Percentiles rank a stretch among this genome's conserved stretches.
Conservation (phyloP, 2,888 invertebrate genomes). For the Acronicta alni region DNA sequence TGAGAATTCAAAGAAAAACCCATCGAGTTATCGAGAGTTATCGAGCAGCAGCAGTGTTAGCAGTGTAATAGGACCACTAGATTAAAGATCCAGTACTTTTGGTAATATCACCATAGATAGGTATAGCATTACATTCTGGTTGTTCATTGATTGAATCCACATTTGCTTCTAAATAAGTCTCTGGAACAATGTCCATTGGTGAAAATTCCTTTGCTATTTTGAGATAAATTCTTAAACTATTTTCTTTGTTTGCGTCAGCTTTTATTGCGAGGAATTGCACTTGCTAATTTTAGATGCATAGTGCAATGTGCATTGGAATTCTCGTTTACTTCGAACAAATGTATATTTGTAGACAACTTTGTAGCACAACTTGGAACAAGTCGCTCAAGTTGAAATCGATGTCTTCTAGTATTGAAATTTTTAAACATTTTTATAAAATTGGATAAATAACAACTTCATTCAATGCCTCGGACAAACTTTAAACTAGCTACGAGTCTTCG, state of each 20-base stretch:
- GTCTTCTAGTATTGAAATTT: conserved; percentile 17
- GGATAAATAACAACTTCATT: conserved; percentile 1
- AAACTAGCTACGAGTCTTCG: conserved; percentile 2
- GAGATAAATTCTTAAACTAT: conserved; percentile 7
- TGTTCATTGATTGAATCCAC: background rate
- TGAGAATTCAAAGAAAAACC: too few relatives aligned
- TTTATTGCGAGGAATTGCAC: conserved; percentile 30
- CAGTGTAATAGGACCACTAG: too few relatives aligned
- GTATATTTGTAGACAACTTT: conserved; percentile 27
- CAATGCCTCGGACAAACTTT: background rate
- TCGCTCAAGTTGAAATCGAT: conserved; percentile 20
- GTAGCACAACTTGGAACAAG: conserved; percentile 26
- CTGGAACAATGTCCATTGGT: background rate
- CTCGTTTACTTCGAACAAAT: conserved; percentile 27
- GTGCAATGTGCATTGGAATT: conserved; percentile 29
- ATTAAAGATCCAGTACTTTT: too few relatives aligned
- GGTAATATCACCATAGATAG: too few relatives aligned
- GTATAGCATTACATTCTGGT: background rate
- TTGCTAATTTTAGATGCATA: conserved; percentile 14
- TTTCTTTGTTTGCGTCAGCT: conserved; percentile 3
- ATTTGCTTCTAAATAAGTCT: background rate
- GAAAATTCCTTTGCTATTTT: conserved; percentile 3
- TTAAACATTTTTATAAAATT: conserved; percentile 5
- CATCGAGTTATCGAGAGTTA: too few relatives aligned
- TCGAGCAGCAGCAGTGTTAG: too few relatives aligned